Base-by-base conservation (phyloP, 2,888 invertebrate species). In the Odontothrips loti region DNA sequence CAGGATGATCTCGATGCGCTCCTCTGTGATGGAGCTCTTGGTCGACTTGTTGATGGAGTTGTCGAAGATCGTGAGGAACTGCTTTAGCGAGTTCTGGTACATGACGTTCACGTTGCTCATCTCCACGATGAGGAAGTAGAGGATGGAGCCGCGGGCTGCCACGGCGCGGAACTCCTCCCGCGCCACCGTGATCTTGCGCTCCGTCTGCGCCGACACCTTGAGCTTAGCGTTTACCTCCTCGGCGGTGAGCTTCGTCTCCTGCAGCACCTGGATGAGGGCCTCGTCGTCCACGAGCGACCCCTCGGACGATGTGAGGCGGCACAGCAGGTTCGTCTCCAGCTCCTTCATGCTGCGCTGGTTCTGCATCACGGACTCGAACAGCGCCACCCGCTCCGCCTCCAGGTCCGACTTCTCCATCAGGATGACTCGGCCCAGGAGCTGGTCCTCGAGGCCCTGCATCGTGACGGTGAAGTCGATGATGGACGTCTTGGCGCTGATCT, bases 401-500 rank as follows among this genome's bases (percentile, higher is more conserved):
- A 98, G 89, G 86, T 98, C 98, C 0, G 96, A 94, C 88, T 98
- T 98, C 87, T 98, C 98, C 93, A 97, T 98, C 27, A 97, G 88
- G 86, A 98, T 98, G 0, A 98, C 98, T 83, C 98, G 90, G 3
- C 96, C 98, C 47, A 98, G 88, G 9, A 98, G 88, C 86, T 98
- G 98, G 88, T 98, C 98, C 88, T 98, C 98, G 47, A 98, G 88
- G 15, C 98, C 98, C 86, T 95, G 92, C 94, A 97, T 97, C 4
- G 98, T 98, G 0, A 98, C 98, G 0, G 98, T 98, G 86, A 98
- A 98, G 87, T 98, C 98, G 84, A 98, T 98, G 81, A 98, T 97
- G 0, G 97, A 96, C 0, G 97, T 97, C 87, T 97, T 97, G 0
- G 98, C 98, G 85, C 96, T 96, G 83, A 98, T 94, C 89, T 98